A percentile compares a stretch with the other conserved stretches of the same genome.
Conservation (phyloP, 2,888 invertebrate genomes). For the Rhodophaea formosa region DNA sequence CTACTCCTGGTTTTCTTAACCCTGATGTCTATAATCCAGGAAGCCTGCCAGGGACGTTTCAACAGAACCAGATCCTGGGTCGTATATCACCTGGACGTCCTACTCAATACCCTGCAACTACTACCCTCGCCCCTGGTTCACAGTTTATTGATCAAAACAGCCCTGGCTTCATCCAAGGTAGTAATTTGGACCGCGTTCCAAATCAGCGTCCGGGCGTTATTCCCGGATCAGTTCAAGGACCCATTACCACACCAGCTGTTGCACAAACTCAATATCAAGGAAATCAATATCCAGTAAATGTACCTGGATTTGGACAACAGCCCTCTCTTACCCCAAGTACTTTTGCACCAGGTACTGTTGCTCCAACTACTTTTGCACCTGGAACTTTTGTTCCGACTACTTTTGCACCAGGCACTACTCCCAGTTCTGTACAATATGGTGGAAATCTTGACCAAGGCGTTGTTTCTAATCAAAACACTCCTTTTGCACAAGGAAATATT, state of each 20-base stretch:
- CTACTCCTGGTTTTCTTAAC: slow-evolving; percentile 11
- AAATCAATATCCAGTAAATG: neutral
- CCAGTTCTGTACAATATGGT: slow-evolving; percentile 8
- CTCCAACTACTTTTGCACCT: slow-evolving; percentile 16
- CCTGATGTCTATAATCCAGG: slow-evolving; percentile 11
- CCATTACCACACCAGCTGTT: neutral
- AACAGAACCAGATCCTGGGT: slow-evolving; percentile 6
- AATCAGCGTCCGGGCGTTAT: neutral
- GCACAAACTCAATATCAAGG: slow-evolving; percentile 7
- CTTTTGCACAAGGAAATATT: neutral
- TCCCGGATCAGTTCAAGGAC: neutral
- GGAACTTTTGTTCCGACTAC: slow-evolving; percentile 13
- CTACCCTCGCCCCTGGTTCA: neutral
- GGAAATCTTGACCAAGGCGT: neutral
- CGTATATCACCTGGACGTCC: neutral
- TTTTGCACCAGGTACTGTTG: neutral
- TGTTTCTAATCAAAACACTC: neutral
- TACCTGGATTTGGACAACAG: slow-evolving; percentile 16
- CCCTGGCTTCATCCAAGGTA: neutral
- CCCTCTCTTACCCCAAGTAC: slow-evolving; percentile 11
- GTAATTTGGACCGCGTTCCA: neutral
- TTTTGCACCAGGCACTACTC: neutral
- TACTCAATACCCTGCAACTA: slow-evolving; percentile 11
- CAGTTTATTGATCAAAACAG: slow-evolving; percentile 4
- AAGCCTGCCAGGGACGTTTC: slow-evolving; percentile 11